Percentiles rank a stretch among this genome's conserved stretches.
phyloP scores from a whole-genome alignment of 2,888 invertebrate genomes.

The Thumatha senex region DNA sequence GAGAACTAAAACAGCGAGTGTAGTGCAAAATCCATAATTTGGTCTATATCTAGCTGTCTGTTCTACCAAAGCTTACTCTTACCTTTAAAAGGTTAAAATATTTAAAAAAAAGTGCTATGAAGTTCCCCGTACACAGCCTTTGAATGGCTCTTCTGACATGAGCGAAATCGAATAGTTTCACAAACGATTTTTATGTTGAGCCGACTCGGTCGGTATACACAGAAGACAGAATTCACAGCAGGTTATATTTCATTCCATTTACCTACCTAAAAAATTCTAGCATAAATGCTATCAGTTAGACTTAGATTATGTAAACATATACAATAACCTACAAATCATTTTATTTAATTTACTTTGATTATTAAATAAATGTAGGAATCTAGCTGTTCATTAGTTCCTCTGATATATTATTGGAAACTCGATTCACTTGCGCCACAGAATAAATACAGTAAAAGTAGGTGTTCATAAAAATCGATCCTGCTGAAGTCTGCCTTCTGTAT shows the following conservation, averaged over 20 bases:
- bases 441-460: too few relatives aligned
- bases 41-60: conserved; percentile 26
- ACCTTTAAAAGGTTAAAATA: conserved; percentile 15
- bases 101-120: conserved; percentile 17
- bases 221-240: conserved; percentile 11
- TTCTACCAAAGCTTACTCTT: conserved; percentile 19
- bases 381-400: too few relatives aligned
- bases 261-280: too few relatives aligned
- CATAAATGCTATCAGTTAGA: too few relatives aligned
- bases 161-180: conserved; percentile 24
- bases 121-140: conserved; percentile 9
- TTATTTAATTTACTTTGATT: too few relatives aligned
- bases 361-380: too few relatives aligned
- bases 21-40: conserved; percentile 28
- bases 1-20: conserved; percentile 23
- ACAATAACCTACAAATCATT: too few relatives aligned
- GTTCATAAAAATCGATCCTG: neutral
- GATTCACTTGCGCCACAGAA: too few relatives aligned
- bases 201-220: conserved; percentile 21
- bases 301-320: too few relatives aligned
- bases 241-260: neutral
- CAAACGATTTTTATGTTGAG: conserved; percentile 22
- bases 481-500: neutral
- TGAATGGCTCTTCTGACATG: conserved; percentile 14
- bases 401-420: too few relatives aligned